Conservation (phyloP, 2,113 vertebrate genomes). For the Podarcis cretensis region DNA sequence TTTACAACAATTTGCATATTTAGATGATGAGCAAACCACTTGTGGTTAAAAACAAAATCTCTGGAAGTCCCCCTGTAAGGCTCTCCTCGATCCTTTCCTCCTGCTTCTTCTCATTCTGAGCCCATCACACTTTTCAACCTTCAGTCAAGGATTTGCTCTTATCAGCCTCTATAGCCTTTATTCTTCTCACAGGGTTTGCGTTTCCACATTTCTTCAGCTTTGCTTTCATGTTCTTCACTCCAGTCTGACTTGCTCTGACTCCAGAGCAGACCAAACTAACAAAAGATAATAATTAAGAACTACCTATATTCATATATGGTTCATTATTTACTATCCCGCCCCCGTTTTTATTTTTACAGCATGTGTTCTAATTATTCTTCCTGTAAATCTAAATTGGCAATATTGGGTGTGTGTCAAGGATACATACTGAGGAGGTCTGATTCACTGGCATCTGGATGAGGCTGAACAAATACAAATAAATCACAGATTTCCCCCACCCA, state of each 20-base stretch:
- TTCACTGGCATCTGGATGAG: conserved; percentile 1
- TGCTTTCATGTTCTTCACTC: conserved; percentile 78
- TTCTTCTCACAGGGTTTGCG: conserved; percentile 82
- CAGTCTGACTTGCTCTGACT: conserved; percentile 78
- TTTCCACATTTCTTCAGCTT: conserved; percentile 76
- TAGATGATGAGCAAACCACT: conserved; percentile 61
- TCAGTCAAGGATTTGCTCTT: conserved; percentile 71
- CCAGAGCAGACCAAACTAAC: conserved; percentile 85
- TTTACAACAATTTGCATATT: conserved; percentile 53
- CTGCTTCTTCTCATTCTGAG: conserved; percentile 71
- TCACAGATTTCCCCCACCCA: neutral
- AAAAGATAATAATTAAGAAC: conserved; percentile 83
- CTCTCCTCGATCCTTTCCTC: conserved; percentile 55
- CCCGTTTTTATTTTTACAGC: conserved; percentile 1
- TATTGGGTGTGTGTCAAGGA: neutral
- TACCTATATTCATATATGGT: conserved; percentile 63
- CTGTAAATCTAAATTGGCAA: conserved; percentile 10
- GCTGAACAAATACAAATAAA: accelerated
- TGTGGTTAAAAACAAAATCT: conserved; percentile 32
- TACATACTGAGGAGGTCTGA: neutral
- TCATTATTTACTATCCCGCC: conserved; percentile 48
- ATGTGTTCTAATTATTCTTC: conserved; percentile 20
- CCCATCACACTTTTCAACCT: conserved; percentile 73
- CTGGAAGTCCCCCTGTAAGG: conserved; percentile 51
- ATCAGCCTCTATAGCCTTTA: conserved; percentile 77